Evolutionary conservation across 1,140 invertebrate species (phyloP).

Genomic region (Polyergus mexicanus): DNA sequence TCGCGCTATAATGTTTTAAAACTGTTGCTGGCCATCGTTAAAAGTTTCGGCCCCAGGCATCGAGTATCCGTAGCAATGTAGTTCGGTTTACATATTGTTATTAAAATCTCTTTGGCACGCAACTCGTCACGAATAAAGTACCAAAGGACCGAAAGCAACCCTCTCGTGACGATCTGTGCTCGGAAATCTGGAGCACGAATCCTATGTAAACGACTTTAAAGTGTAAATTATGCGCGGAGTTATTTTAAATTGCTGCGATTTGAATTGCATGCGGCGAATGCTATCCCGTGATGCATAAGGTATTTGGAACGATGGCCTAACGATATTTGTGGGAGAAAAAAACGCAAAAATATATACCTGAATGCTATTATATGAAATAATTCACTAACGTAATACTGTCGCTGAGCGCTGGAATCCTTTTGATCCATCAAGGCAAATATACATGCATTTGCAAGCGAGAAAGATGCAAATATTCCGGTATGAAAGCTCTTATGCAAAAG

Average conservation of each 20-base stretch:
- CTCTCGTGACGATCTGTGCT: background rate
- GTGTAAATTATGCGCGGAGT: slow-evolving; percentile 9
- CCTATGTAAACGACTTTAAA: background rate
- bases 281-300: background rate
- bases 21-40: background rate
- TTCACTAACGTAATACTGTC: slow-evolving; percentile 10
- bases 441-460: slow-evolving; percentile 20
- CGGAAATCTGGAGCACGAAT: background rate
- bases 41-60: background rate
- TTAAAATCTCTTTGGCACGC: background rate
- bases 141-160: background rate
- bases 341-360: background rate
- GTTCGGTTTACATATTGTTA: background rate
- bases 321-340: slow-evolving; percentile 6
- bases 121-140: background rate
- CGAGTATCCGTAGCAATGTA: background rate
- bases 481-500: slow-evolving; percentile 14
- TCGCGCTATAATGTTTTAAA: slow-evolving; percentile 17
- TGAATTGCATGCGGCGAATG: slow-evolving; percentile 13
- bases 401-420: slow-evolving; percentile 28
- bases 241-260: slow-evolving; percentile 5
- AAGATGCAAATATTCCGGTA: slow-evolving; percentile 35
- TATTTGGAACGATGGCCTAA: background rate
- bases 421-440: slow-evolving; percentile 20
- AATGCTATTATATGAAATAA: slow-evolving; percentile 29